Base-by-base conservation (phyloP, 1,140 invertebrate species). In the Tribolium madens region DNA sequence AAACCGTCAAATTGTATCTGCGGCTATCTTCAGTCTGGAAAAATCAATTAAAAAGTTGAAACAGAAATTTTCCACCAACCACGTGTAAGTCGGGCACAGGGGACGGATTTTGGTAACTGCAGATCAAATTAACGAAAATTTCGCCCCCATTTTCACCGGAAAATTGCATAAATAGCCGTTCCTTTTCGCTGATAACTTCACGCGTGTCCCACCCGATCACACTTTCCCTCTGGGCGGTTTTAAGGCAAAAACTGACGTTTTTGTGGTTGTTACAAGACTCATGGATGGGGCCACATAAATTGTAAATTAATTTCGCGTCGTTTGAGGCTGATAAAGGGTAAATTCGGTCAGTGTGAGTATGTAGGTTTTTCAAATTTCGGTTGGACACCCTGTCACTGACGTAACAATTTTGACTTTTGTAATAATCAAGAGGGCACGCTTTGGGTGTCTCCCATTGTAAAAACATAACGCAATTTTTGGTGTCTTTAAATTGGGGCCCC, bases 211-310 rank as follows among this genome's bases (percentile, higher is more conserved):
- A 72, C 1, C 42, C 70, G 3, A 72, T 13, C 6, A 72, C 47
- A 13, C 1, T 18, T 5, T 72, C 42, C 1, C 33, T 50, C 21
- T 57, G 52, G 4, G 6, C 12, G 10, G 21, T 48, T 21, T 31
- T 50, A 3, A 72, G 26, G 14, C 70, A 72, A 72, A 72, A 72
- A 31, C 70, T 72, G 10, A 21, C 70, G 12, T 72, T 72, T 21
- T 14, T 50, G 21, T 31, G 50, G 21, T 26, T 50, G 9, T 33
- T 15, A 3, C 70, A 72, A 12, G 17, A 2, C 15, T 21, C 0
- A 6, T 72, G 70, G 18, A 72, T 48, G 1, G 70, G 70, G 4
- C 70, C 70, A 26, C 70, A 72, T 50, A 72, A 26, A 72, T 72
- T 72, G 7, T 50, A 72, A 26, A 72, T 46, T 15, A 72, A 26